Base-by-base conservation (phyloP, 2,113 vertebrate genomes). In the Eolophus roseicapilla region DNA sequence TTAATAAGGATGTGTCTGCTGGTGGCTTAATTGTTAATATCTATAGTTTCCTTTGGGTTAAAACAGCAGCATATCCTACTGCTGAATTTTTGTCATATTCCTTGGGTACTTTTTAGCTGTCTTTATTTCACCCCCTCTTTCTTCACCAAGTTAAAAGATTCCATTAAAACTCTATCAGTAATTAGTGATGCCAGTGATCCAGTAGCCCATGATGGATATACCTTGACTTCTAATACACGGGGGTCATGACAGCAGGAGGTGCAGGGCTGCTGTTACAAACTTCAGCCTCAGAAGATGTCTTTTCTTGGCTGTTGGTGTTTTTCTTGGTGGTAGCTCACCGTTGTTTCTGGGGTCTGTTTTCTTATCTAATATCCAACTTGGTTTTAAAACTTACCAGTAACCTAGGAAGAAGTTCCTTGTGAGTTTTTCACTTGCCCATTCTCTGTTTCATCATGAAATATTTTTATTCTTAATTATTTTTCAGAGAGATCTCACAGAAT, bases 401-500 rank as follows among this genome's bases (percentile, higher is more conserved):
- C n/a, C 25, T 53, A 29, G 37, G 35, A 65, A 64, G 28, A 71
- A 47, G 33, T 55, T 78, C 41, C 28, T 9, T 69, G 13, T 49
- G 31, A 75, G 44, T 83, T 88, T 95, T 83, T 62, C 49, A 39
- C 35, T 81, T 53, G 12, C 37, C 43, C 31, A n/a, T 47, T 85
- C 64, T 67, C 60, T 63, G 9, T n/a, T 76, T 94, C 47, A 65
- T 86, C 5, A 6, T 49, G 82, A 93, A 83, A 63, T 77, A 77
- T 63, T 70, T 85, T 87, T 43, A 76, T 96, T 96, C 96, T 29
- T 96, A 90, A 91, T 91, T 96, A 85, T 95, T 97, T 96, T 95
- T 67, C 98, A 98, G 98, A 97, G 98, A 98, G 93, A 98, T 98
- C 92, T 98, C 98, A 52, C 98, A 98, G 91, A 98, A 98, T 63